phyloP scores from a whole-genome alignment of 2,797 vertebrate genomes.

The Erithacus rubecula region DNA sequence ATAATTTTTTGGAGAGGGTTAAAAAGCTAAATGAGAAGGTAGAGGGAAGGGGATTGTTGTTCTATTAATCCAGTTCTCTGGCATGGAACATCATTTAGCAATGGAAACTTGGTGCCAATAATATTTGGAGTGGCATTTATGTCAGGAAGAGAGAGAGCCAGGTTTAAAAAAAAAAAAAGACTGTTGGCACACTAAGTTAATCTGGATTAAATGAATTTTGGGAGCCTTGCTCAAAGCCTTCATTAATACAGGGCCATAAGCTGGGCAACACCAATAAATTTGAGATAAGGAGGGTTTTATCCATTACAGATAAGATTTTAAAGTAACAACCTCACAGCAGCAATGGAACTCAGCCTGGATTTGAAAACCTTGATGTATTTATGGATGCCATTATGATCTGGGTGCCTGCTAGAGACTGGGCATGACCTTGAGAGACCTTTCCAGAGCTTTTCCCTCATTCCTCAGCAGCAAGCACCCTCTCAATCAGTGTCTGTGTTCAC shows the following conservation, averaged over 20 bases:
- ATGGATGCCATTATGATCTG: not conserved
- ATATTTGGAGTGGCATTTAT: not conserved
- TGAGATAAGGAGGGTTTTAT: not conserved
- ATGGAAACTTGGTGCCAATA: not conserved
- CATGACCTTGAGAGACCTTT: not conserved
- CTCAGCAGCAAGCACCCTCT: accelerated
- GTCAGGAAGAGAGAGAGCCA: not conserved
- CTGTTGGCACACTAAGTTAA: not conserved
- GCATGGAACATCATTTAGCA: not conserved
- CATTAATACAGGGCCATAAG: not conserved
- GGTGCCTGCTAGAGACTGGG: not conserved
- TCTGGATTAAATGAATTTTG: not conserved
- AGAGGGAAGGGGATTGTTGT: not conserved
- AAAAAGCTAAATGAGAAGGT: not conserved
- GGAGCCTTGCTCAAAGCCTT: not conserved
- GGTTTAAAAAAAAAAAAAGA: not conserved
- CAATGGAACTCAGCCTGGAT: not conserved
- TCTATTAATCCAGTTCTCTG: not conserved
- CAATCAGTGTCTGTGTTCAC: not conserved
- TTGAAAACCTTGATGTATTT: not conserved
- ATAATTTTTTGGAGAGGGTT: not conserved
- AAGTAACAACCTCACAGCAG: not conserved
- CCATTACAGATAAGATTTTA: not conserved
- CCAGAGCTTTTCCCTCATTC: not conserved
- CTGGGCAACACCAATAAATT: not conserved